Percentiles rank a stretch among this genome's conserved stretches.
These are phyloP conservation scores for Vesta saturnalis DNA, from an alignment of 2,888 invertebrate genomes.

Conservation along the genomic window DNA sequence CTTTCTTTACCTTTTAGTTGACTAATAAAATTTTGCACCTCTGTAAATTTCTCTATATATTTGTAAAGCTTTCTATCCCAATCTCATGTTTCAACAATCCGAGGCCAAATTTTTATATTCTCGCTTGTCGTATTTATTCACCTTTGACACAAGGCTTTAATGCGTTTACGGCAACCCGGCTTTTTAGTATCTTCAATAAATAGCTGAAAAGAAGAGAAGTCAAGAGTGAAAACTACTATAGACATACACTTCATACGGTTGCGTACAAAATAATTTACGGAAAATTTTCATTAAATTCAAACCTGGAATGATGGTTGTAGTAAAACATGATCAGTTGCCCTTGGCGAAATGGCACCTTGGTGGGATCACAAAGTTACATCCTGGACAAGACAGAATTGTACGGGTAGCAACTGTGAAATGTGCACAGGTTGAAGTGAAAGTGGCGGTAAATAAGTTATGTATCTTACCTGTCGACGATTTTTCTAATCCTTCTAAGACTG, in stretches of 20 bases:
- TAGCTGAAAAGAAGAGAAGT: neutral
- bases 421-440: no score
- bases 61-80: neutral
- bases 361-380: no score
- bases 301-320: no score
- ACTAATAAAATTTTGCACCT: constrained; percentile 17
- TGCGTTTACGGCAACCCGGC: neutral
- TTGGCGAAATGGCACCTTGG: no score
- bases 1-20: constrained; percentile 22
- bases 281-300: no score
- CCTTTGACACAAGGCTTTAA: neutral
- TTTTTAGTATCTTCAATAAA: neutral
- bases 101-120: neutral
- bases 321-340: no score
- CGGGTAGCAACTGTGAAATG: no score
- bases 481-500: no score
- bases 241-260: neutral
- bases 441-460: no score
- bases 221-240: neutral
- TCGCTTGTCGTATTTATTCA: neutral
- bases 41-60: neutral
- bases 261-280: neutral
- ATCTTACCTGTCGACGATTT: no score
- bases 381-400: no score
- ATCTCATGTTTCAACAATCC: neutral